phyloP scores from a whole-genome alignment of 64 coral and sea anemone species.

The Platygyra sinensis region DNA sequence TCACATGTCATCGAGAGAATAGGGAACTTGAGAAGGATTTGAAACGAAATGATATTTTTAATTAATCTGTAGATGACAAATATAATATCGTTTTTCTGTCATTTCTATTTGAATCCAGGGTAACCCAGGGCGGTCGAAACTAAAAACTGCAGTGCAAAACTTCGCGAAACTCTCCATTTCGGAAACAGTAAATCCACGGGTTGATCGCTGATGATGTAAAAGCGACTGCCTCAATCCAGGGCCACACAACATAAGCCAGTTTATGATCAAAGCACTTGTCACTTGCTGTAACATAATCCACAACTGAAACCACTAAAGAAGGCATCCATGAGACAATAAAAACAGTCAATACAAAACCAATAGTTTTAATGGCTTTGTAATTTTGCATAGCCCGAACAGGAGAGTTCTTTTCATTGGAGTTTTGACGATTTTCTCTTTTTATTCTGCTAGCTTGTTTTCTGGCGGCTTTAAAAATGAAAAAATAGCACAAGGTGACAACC shows the following conservation, averaged over 20 bases:
- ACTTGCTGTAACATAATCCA: neutral
- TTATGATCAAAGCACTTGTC: neutral
- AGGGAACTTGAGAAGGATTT: too few species aligned
- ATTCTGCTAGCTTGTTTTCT: neutral
- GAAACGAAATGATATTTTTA: too few species aligned
- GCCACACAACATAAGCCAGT: neutral
- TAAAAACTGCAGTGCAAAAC: neutral
- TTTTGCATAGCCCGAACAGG: neutral
- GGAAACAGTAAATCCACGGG: conserved; percentile 6
- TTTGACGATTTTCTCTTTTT: neutral
- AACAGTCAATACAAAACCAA: neutral
- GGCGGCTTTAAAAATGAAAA: neutral
- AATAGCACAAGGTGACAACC: neutral
- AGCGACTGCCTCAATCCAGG: conserved; percentile 1
- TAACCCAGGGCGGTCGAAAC: neutral
- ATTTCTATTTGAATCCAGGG: neutral
- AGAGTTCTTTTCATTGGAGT: neutral
- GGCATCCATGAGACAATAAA: neutral
- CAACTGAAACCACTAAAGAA: neutral
- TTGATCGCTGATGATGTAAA: conserved; percentile 15
- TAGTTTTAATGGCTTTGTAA: neutral
- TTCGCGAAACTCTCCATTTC: conserved; percentile 1
- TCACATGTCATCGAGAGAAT: too few species aligned
- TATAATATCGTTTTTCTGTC: too few species aligned
- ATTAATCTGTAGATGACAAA: too few species aligned